Conservation (phyloP, 1,140 invertebrate species). For the Archivesica marissinica region DNA sequence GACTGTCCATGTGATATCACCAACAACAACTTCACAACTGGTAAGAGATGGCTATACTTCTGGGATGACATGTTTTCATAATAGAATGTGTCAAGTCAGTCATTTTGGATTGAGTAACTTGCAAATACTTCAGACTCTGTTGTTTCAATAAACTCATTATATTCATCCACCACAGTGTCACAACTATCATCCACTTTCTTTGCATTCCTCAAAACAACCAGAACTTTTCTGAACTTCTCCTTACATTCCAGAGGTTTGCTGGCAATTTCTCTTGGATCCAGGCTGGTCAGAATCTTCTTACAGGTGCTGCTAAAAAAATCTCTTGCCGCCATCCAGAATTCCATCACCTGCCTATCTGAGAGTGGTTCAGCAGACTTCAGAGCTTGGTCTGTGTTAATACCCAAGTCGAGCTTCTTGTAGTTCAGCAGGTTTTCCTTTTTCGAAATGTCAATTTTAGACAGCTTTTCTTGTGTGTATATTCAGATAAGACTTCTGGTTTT, state of each 20-base stretch:
- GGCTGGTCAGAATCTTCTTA: not conserved
- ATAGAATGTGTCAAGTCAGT: not conserved
- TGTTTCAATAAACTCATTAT: not conserved
- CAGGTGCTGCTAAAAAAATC: conserved; percentile 2
- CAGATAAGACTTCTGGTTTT: not conserved
- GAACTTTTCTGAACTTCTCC: not conserved
- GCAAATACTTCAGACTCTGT: not conserved
- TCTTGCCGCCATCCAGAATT: not conserved
- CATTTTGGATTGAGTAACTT: not conserved
- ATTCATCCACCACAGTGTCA: not conserved
- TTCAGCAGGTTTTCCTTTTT: not conserved
- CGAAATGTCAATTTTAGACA: not conserved
- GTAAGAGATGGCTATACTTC: not conserved
- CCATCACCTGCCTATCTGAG: not conserved
- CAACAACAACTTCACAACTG: not conserved
- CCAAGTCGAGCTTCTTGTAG: not conserved
- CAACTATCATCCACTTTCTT: not conserved
- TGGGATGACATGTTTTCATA: not conserved
- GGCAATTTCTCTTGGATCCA: not conserved
- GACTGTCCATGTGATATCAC: too few relatives aligned
- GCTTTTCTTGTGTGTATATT: not conserved
- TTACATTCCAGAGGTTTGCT: not conserved
- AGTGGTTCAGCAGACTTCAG: not conserved
- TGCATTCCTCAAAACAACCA: not conserved
- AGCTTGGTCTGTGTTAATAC: not conserved